These are phyloP conservation scores for Diabrotica balteata DNA, from an alignment of 2,888 invertebrate species.

Conservation along the genomic window DNA sequence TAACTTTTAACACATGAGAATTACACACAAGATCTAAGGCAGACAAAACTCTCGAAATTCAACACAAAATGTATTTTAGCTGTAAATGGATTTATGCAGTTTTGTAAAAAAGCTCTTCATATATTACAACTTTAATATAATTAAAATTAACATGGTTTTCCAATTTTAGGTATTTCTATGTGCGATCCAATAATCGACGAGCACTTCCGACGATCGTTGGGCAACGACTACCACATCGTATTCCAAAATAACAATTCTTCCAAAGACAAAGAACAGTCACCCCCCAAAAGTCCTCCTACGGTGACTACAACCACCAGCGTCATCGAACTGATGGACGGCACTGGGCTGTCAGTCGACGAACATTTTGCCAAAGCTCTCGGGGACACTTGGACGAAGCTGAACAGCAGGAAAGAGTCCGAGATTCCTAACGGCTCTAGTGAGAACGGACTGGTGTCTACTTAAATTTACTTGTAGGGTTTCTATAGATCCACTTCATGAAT, in stretches of 20 bases:
- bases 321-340: conserved; percentile 66
- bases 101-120: no score
- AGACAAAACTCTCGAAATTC: no score
- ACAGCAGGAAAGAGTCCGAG: conserved; percentile 67
- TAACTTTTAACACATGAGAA: no score
- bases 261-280: conserved; percentile 45
- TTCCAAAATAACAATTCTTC: conserved; percentile 66
- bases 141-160: no score
- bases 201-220: conserved; percentile 91
- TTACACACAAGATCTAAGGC: no score
- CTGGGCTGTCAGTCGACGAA: conserved; percentile 80
- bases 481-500: background rate
- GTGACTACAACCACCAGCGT: conserved; percentile 49
- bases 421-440: conserved; percentile 56
- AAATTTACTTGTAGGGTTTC: conserved; percentile 10
- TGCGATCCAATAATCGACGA: conserved; percentile 94
- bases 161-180: conserved; percentile 71
- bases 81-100: no score
- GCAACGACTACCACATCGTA: conserved; percentile 78
- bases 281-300: conserved; percentile 42
- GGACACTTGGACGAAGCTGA: conserved; percentile 82
- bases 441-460: conserved; percentile 55
- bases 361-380: conserved; percentile 91
- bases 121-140: no score
- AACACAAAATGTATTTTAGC: no score